Base-by-base conservation (phyloP, 2,113 vertebrate species). In the Montifringilla adamsi region DNA sequence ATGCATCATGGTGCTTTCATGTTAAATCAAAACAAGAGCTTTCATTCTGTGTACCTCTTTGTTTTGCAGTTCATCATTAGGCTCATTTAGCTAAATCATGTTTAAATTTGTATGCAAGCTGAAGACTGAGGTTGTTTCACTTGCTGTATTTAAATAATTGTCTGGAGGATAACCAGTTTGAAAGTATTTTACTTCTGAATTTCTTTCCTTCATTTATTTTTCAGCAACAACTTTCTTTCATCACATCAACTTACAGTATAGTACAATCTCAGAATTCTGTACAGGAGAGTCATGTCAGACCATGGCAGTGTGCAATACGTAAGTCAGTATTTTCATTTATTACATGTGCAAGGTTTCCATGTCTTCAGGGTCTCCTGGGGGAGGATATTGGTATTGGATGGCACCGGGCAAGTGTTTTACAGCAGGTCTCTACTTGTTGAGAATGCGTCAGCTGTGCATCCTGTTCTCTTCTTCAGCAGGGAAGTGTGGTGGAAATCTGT, bases 181-280 rank as follows among this genome's bases (percentile, higher is more conserved):
- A 43, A 94, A 69, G 24, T 86, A 70, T 73, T 91, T 85, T 47
- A 63, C 44, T 84, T 89, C 62, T 92, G 46, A 92, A 87, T 80
- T 68, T 70, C 41, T 87, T 58, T 30, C 73, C 47, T 89, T 82
- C 79, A 47, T 94, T 78, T 81, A 52, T 95, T 91, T 95, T 91
- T 68, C 98, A 99, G 99, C 99, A 55, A 99, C 99, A 37, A 99
- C 99, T 3, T 99, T 99, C 96, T 99, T 99, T 97, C 99, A 99
- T 97, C 99, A 99, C 91, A 99, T 99, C 97, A 99, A 99, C 98
- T 98, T 99, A 95, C 99, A 99, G 97, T 99, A 99, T 96, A 99
- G 99, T 98, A 99, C 99, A 97, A 99, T 99, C 98, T 99, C 99
- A 33, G 99, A 99, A 96, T 99, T 99, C 98, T 99, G 99, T 98